Evolutionary conservation across 2,888 invertebrate genomes (phyloP), one percentile per base, ranked within the genome.

Genomic region (Calephelis perditalis): DNA sequence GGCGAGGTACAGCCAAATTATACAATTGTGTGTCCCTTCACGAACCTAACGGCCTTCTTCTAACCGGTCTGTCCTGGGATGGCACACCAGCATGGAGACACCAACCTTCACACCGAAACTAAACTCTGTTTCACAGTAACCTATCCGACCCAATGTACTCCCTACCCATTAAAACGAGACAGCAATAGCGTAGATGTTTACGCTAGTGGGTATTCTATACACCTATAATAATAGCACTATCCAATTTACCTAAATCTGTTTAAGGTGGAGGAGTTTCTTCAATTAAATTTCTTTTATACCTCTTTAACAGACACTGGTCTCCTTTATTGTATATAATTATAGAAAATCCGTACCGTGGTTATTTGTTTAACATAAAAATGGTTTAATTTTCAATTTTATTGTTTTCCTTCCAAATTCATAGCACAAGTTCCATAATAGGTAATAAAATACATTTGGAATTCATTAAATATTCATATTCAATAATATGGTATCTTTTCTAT

Each of bases 1-100:
- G 94, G 96, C 91, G 97, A 97, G 96, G 97, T 97, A 91, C 79
- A 86, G 91, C 85, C 84, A 84, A 86, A 85, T 83, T 84, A 79
- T 81, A 82, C 80, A 70, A 60, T 68, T 79, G 84, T 83, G 88
- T 87, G 85, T 86, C 82, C 81, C 81, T 82, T 84, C 84, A 86
- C 87, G 81, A 86, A 82, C 84, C 84, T 90, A 91, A 91, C 87
- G 88, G 86, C 82, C 84, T 86, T 84, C 86, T 76, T 88, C 89
- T 90, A 90, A 90, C 90, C 84, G 85, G 83, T 81, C 7, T 85
- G 82, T 86, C 83, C 82, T 81, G 88, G 88, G 82, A 81, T 68
- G 72, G 71, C 89, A 86, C 87, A 86, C 82, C 81, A 84, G 91
- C 90, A 91, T 90, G 91, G 80, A 82, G 78, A 68, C 78, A 78